Conservation (phyloP, 2,797 vertebrate species). For the Enteromius fasciolatus region DNA sequence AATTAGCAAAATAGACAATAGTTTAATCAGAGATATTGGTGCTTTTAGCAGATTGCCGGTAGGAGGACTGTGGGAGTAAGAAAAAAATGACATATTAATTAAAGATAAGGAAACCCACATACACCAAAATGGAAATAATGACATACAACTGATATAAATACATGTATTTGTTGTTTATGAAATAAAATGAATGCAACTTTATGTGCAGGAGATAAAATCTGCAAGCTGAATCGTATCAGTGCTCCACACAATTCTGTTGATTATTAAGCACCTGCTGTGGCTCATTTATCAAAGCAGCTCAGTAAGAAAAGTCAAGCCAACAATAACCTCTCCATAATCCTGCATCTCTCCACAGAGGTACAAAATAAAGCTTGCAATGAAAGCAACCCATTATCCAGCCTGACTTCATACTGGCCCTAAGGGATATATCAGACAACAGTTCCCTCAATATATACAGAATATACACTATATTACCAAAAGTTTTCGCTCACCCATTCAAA, state of each 20-base stretch:
- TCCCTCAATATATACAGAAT: not conserved
- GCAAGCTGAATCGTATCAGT: not conserved
- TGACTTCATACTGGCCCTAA: not conserved
- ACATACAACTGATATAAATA: not conserved
- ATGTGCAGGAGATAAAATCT: not conserved
- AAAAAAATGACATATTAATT: constrained; percentile 4
- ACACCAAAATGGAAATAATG: not conserved
- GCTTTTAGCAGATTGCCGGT: not conserved
- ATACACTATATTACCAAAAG: no score
- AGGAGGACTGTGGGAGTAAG: not conserved
- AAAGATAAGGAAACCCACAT: not conserved
- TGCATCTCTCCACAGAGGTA: constrained; percentile 1
- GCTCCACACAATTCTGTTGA: constrained; percentile 1
- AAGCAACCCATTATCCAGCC: constrained; percentile 4
- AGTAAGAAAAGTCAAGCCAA: not conserved
- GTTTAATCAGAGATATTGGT: not conserved
- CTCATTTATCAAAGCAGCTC: constrained; percentile 13
- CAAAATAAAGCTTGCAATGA: not conserved
- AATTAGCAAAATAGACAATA: not conserved
- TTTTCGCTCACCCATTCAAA: no score
- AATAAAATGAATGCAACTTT: not conserved
- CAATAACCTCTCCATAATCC: not conserved
- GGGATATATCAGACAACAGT: not conserved
- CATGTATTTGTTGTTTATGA: not conserved
- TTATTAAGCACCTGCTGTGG: not conserved